phyloP scores from a whole-genome alignment of 2,797 vertebrate species.

The Hozukius guyotensis region DNA sequence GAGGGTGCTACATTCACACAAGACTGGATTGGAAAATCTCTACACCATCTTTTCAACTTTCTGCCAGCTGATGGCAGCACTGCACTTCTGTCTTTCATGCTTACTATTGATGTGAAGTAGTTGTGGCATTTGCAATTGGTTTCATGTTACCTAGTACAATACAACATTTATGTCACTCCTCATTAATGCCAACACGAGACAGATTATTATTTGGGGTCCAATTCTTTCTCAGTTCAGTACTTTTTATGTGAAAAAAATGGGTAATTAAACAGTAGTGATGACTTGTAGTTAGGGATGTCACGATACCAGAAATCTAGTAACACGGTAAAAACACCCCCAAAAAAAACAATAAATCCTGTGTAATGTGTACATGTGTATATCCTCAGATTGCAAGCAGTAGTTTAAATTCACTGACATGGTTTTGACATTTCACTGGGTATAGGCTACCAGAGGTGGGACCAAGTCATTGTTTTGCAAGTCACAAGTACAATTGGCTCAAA shows the following conservation, averaged over 20 bases:
- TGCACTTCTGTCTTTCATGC: not conserved
- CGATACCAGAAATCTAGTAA: too few species aligned
- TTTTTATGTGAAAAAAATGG: not conserved
- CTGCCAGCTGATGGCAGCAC: constrained; percentile 62
- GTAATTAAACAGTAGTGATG: not conserved
- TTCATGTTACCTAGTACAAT: not conserved
- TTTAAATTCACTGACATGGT: too few species aligned
- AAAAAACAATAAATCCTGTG: too few species aligned
- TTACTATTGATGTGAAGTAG: not conserved
- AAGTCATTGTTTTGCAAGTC: too few species aligned
- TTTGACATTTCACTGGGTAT: too few species aligned
- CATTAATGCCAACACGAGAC: not conserved
- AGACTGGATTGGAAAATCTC: not conserved
- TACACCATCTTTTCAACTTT: not conserved
- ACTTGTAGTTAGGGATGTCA: not conserved
- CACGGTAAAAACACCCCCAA: too few species aligned
- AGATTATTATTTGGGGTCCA: not conserved
- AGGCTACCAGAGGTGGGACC: too few species aligned
- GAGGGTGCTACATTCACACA: constrained; percentile 58
- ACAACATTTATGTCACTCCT: not conserved
- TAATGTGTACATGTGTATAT: too few species aligned
- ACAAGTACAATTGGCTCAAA: too few species aligned
- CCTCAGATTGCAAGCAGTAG: too few species aligned
- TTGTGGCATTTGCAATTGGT: not conserved
- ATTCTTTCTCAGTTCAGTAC: not conserved